Evolutionary conservation across 2,113 vertebrate species (phyloP).

Genomic region (Oryzias woworae): DNA sequence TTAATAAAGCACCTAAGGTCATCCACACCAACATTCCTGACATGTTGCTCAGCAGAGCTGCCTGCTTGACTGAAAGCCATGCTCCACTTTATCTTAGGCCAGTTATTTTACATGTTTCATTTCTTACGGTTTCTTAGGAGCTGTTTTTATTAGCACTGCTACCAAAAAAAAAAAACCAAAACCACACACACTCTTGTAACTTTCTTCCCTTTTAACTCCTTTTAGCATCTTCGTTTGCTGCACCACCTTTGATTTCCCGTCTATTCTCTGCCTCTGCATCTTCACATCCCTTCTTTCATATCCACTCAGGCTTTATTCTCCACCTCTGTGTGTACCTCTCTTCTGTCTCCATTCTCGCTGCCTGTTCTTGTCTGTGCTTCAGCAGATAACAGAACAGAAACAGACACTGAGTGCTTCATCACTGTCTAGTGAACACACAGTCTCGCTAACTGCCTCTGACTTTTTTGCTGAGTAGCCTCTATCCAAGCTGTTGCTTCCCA

Average conservation of each 20-base stretch:
- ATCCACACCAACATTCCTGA: too few relatives aligned
- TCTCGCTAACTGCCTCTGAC: background rate
- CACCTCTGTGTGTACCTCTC: background rate
- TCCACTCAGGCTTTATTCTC: background rate
- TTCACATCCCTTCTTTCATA: background rate
- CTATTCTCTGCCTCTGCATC: constrained; percentile 1
- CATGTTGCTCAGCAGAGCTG: background rate
- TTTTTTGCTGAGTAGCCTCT: constrained; percentile 9
- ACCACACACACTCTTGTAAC: background rate
- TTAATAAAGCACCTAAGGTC: background rate
- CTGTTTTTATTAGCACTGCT: too few relatives aligned
- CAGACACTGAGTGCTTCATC: constrained; percentile 39
- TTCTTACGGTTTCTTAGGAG: background rate
- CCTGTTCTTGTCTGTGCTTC: constrained; percentile 14
- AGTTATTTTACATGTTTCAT: constrained; percentile 1
- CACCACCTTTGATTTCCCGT: background rate
- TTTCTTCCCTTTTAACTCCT: background rate
- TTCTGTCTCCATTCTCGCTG: background rate
- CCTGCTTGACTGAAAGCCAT: background rate
- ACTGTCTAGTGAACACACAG: constrained; percentile 32
- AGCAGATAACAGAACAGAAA: constrained; percentile 47
- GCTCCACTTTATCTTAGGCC: background rate
- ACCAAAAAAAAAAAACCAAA: background rate
- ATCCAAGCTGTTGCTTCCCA: background rate
- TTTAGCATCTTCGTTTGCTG: background rate